Conservation (phyloP, 2,113 vertebrate species). For the Ploceus nigricollis region DNA sequence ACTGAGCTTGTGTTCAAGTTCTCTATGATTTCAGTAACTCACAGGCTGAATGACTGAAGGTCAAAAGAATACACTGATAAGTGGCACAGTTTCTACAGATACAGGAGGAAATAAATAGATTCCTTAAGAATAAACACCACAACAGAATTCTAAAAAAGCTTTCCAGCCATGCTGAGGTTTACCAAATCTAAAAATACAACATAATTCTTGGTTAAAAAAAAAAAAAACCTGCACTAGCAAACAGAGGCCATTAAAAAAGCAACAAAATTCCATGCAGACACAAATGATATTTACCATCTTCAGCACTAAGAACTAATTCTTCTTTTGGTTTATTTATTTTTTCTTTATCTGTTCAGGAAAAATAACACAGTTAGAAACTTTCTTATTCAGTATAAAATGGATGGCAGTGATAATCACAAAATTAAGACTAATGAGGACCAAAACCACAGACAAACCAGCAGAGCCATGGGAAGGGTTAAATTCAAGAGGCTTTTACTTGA, state of each 20-base stretch:
- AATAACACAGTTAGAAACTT: slow-evolving; percentile 64
- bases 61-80: background rate
- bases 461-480: background rate
- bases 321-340: slow-evolving; percentile 69
- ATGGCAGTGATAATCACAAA: background rate
- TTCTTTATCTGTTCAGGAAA: slow-evolving; percentile 78
- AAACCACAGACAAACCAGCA: slow-evolving; percentile 16
- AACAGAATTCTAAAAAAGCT: background rate
- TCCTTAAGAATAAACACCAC: background rate
- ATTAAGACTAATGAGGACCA: slow-evolving; percentile 29
- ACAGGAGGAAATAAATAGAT: background rate
- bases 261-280: slow-evolving; percentile 59
- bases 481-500: slow-evolving; percentile 24
- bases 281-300: slow-evolving; percentile 81
- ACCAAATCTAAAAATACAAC: background rate
- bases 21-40: background rate
- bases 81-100: background rate
- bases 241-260: background rate
- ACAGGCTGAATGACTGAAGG: background rate
- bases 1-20: background rate
- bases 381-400: background rate
- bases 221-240: background rate
- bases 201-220: background rate
- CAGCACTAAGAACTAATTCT: slow-evolving; percentile 77
- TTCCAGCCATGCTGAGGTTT: background rate